Conservation (phyloP, 2,797 vertebrate species). For the Pseudochromis fuscus region DNA sequence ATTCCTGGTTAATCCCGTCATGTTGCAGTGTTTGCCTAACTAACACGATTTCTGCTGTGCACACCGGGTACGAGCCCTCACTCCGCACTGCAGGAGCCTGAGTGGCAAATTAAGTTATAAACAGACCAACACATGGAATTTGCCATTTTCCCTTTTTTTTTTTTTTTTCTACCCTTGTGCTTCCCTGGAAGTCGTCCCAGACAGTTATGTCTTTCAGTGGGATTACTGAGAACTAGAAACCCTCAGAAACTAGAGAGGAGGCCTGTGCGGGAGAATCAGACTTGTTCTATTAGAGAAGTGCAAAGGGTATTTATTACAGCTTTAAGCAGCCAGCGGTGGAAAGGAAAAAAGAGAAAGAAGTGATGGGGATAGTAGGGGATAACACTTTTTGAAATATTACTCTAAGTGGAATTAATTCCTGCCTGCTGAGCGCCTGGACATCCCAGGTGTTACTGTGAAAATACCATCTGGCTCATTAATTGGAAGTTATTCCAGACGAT, state of each 20-base stretch:
- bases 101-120: constrained; percentile 77
- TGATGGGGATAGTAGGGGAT: constrained; percentile 62
- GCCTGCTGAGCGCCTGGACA: constrained; percentile 71
- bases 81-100: constrained; percentile 55
- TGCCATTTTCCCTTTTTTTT: constrained; percentile 58
- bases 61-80: constrained; percentile 54
- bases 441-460: constrained; percentile 83
- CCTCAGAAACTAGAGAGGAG: constrained; percentile 42
- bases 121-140: constrained; percentile 75
- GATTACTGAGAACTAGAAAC: constrained; percentile 56
- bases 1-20: constrained; percentile 77
- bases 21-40: constrained; percentile 75
- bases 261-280: constrained; percentile 17
- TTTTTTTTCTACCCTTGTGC: constrained; percentile 55
- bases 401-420: constrained; percentile 77
- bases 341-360: constrained; percentile 32
- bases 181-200: constrained; percentile 68
- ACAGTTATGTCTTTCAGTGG: constrained; percentile 68
- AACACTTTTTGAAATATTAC: constrained; percentile 75
- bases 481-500: constrained; percentile 83
- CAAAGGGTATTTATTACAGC: constrained; percentile 61
- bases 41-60: constrained; percentile 75
- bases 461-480: constrained; percentile 86
- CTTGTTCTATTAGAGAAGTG: constrained; percentile 37
- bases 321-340: constrained; percentile 40